phyloP scores from a whole-genome alignment of 1,140 invertebrate species.

The Atta texana region DNA sequence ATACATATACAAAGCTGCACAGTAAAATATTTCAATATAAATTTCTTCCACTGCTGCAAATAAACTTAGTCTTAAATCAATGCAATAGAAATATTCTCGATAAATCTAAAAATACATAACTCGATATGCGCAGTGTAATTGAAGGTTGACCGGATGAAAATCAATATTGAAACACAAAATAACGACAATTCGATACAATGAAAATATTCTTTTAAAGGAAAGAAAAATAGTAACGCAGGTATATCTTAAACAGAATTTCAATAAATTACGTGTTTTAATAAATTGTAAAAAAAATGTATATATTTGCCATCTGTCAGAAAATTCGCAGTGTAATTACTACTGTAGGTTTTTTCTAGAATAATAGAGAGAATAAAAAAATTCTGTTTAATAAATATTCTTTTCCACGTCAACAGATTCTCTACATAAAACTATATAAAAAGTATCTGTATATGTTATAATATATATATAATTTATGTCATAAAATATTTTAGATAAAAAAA shows the following conservation, averaged over 20 bases:
- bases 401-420: not conserved
- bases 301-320: not conserved
- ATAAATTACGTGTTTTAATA: conserved; percentile 4
- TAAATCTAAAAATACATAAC: not conserved
- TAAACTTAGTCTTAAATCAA: conserved; percentile 43
- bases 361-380: conserved; percentile 17
- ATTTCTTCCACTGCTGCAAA: not conserved
- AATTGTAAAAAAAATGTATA: not conserved
- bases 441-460: not conserved
- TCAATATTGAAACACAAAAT: conserved; percentile 5
- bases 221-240: not conserved
- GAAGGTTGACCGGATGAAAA: conserved; percentile 10
- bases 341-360: not conserved
- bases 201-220: not conserved
- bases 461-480: not conserved
- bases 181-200: conserved; percentile 19
- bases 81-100: not conserved
- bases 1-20: no score
- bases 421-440: conserved; percentile 4
- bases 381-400: conserved; percentile 32
- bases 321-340: not conserved
- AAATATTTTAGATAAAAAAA: conserved; percentile 16
- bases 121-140: conserved; percentile 11
- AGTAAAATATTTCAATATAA: conserved; percentile 1
- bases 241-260: not conserved